Percentiles rank a stretch among this genome's conserved stretches.
Conservation (phyloP, 2,113 vertebrate genomes). For the Onychostoma macrolepis region DNA sequence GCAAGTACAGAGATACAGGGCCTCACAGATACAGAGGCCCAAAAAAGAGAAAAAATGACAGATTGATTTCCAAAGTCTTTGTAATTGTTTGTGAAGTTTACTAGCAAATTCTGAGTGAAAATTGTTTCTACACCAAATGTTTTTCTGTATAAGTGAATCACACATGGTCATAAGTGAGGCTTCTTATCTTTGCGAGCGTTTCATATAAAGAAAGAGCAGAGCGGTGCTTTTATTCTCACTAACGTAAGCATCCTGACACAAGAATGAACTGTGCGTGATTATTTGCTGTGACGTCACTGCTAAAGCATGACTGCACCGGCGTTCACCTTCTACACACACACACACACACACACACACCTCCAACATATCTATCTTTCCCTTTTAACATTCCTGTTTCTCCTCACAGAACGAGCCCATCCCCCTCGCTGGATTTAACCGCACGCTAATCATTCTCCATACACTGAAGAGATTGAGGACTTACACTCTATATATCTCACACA, state of each 20-base stretch:
- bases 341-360: neutral
- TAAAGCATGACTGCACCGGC: neutral
- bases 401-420: neutral
- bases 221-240: neutral
- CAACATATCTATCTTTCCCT: neutral
- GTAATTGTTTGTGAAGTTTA: too few species aligned
- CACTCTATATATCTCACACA: neutral
- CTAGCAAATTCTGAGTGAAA: too few species aligned
- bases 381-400: conserved; percentile 19
- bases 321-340: neutral
- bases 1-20: neutral
- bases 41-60: too few species aligned
- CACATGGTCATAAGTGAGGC: neutral
- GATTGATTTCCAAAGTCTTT: too few species aligned
- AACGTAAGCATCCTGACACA: neutral
- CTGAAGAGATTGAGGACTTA: neutral
- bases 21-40: neutral
- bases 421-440: neutral
- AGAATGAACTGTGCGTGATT: conserved; percentile 4
- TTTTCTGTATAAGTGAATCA: neutral
- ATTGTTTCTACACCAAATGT: neutral
- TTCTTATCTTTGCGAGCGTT: neutral
- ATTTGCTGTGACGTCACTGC: conserved; percentile 8
- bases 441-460: conserved; percentile 10
- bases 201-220: neutral